Base-by-base conservation (phyloP, 2,113 vertebrate species). In the Prinia subflava region DNA sequence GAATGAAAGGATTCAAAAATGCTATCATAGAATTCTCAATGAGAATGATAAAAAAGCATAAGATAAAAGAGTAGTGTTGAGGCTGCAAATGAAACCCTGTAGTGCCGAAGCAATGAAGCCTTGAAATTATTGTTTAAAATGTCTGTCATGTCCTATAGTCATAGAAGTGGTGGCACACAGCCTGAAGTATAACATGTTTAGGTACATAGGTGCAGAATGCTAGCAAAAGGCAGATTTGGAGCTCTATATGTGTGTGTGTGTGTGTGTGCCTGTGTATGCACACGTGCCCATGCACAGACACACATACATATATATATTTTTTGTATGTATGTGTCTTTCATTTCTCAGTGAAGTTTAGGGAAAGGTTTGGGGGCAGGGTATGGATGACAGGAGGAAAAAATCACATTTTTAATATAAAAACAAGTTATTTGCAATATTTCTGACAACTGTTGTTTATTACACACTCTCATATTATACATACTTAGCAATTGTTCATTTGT, bases 271-370 rank as follows among this genome's bases (percentile, higher is more conserved):
- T 39, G 39, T 46, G 12, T 13, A 17, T 3, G 17, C 24, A 17
- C 11, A 50, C 3, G 18, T 20, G 22, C 0, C 1, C 33, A 16
- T 33, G 37, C 53, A 31, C 14, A 6, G 13, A 15, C 4, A 17
- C 17, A 23, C 1, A 4, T 0, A 4, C 20, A 15, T 4, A 9
- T 7, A 3, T 33, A 39, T 59, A 24, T 35, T 63, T 53, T 78
- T 39, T 67, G 25, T 19, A 15, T 7, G 2, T 24, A 22, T 21
- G 2, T 39, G 18, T 33, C 11, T 76, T 73, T 47, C 4, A 44
- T 22, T 64, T 80, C 37, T 71, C 7, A 28, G 9, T 67, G 33
- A 73, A 65, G 15, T 28, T 74, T 81, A 79, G 52, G 2, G 2
- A 42, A 69, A 55, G 5, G 21, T 67, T 39, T 47, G 6, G 24